Evolutionary conservation across 2,113 vertebrate species (phyloP).

Genomic region (Nanger granti): DNA sequence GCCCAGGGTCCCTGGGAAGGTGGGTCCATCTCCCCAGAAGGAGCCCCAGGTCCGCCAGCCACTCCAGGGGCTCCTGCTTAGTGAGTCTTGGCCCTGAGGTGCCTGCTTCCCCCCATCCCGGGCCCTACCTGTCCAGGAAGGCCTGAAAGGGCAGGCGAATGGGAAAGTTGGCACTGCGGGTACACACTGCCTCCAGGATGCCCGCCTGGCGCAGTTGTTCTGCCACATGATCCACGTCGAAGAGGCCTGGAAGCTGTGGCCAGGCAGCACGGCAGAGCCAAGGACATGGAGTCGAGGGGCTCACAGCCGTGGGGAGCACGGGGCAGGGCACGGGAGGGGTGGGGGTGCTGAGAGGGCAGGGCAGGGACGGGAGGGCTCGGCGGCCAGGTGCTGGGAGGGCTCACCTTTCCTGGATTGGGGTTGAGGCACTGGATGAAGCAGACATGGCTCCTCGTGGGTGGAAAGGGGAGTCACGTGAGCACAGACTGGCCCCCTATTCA

Average conservation of each 20-base stretch:
- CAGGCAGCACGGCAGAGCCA: not conserved
- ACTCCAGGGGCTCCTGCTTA: not conserved
- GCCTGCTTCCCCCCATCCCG: not conserved
- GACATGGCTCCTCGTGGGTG: conserved; percentile 81
- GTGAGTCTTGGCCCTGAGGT: not conserved
- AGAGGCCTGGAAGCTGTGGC: conserved; percentile 84
- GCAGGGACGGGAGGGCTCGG: rapidly evolving
- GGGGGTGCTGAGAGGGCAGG: not conserved
- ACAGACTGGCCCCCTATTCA: not conserved
- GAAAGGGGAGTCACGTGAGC: not conserved
- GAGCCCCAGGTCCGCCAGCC: not conserved
- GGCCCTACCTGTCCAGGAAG: conserved; percentile 84
- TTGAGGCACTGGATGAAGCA: conserved; percentile 88
- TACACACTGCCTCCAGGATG: conserved; percentile 84
- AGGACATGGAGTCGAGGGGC: not conserved
- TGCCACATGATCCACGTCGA: conserved; percentile 87
- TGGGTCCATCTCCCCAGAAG: not conserved
- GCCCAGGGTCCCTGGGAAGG: not conserved
- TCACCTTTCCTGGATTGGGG: conserved; percentile 89
- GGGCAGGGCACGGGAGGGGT: rapidly evolving
- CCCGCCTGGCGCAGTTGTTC: conserved; percentile 87
- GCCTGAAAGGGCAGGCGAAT: conserved; percentile 80
- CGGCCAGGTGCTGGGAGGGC: not conserved
- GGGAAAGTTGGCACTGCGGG: conserved; percentile 86
- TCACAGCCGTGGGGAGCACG: rapidly evolving